A percentile compares a stretch with the other conserved stretches of the same genome.
Conservation (phyloP, 2,797 vertebrate species). For the Squalus acanthias region DNA sequence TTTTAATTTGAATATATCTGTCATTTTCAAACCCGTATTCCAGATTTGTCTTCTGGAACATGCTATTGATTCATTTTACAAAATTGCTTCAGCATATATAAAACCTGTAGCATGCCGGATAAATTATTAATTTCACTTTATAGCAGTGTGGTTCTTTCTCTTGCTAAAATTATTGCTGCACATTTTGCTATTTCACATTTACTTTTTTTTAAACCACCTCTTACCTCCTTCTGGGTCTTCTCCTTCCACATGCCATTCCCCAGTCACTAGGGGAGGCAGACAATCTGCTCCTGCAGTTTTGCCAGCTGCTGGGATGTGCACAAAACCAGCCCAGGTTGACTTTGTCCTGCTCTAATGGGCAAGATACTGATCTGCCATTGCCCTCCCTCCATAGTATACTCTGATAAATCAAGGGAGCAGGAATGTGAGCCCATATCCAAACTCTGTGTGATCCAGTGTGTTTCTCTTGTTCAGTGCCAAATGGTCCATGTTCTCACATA, state of each 20-base stretch:
- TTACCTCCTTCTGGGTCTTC: neutral
- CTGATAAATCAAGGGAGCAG: neutral
- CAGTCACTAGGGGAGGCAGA: neutral
- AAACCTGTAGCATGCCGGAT: neutral
- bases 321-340: conserved; percentile 1
- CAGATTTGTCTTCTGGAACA: neutral
- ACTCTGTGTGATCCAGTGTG: neutral
- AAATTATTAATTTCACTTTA: neutral
- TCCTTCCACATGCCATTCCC: neutral
- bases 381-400: neutral
- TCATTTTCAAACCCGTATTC: neutral
- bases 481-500: neutral
- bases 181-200: neutral
- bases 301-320: conserved; percentile 18
- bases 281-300: conserved; percentile 29
- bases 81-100: neutral
- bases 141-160: neutral
- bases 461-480: conserved; percentile 13
- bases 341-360: neutral
- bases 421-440: neutral
- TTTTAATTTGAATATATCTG: neutral
- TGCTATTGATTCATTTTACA: neutral
- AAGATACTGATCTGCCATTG: neutral
- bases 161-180: neutral
- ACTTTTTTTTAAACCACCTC: neutral